These are phyloP conservation scores for Drosophila virilis DNA, from an alignment of 1,140 invertebrate genomes.

Conservation along the genomic window DNA sequence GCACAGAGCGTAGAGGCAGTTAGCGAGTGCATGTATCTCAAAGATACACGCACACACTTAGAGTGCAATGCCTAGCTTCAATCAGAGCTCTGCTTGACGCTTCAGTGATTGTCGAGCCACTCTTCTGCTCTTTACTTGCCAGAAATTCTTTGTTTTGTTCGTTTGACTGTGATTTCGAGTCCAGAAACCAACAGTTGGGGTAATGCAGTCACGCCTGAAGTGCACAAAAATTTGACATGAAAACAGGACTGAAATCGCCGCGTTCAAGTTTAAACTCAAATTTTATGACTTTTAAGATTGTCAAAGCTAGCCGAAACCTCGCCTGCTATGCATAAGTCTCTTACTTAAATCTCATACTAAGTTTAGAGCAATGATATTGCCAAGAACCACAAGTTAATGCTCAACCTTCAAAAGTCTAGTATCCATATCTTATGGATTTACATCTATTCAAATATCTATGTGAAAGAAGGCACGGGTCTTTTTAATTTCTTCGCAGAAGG, in stretches of 20 bases:
- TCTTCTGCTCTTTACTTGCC: slow-evolving; percentile 5
- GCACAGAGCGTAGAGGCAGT: slow-evolving; percentile 34
- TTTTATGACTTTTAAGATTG: too few species aligned
- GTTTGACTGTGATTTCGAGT: slow-evolving; percentile 36
- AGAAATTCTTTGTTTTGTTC: not conserved
- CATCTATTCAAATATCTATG: too few species aligned
- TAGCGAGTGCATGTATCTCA: slow-evolving; percentile 51
- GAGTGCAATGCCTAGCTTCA: slow-evolving; percentile 11
- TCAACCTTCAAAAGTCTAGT: too few species aligned
- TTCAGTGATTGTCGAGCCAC: slow-evolving; percentile 31
- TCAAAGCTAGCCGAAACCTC: too few species aligned
- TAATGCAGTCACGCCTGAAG: slow-evolving; percentile 37
- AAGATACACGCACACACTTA: slow-evolving; percentile 49
- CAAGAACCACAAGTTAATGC: too few species aligned
- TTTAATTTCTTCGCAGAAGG: too few species aligned
- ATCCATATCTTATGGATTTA: too few species aligned
- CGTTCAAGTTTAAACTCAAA: too few species aligned
- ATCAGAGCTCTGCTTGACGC: slow-evolving; percentile 22
- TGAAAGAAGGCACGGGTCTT: too few species aligned
- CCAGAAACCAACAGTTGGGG: not conserved
- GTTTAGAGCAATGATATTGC: too few species aligned
- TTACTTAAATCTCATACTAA: too few species aligned
- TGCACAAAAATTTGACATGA: slow-evolving; percentile 20
- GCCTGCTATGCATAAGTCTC: too few species aligned
- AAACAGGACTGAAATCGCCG: not conserved